Conservation (phyloP, 2,113 vertebrate genomes). For the Acrocephalus arundinaceus region DNA sequence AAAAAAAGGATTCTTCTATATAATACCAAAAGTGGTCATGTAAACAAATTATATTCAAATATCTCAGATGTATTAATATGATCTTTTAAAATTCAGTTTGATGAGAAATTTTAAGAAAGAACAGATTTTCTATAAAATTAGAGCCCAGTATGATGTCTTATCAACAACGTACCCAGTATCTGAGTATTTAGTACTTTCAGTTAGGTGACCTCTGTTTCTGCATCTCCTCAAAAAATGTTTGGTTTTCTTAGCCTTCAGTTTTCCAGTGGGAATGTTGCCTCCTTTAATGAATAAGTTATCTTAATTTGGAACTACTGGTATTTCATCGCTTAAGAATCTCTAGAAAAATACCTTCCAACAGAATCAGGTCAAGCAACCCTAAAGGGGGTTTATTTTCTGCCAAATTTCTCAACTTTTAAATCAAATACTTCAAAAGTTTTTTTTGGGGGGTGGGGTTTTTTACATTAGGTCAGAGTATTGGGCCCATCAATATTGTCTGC, state of each 20-base stretch:
- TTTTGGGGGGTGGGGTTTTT: not conserved
- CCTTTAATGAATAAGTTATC: not conserved
- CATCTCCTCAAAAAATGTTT: not conserved
- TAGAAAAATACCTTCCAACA: not conserved
- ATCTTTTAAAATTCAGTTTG: not conserved
- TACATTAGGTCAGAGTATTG: not conserved
- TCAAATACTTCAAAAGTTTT: not conserved
- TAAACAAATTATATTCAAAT: not conserved
- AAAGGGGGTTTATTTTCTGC: not conserved
- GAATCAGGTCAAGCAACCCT: not conserved
- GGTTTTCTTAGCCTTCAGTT: not conserved
- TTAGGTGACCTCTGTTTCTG: not conserved
- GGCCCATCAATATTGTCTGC: not conserved
- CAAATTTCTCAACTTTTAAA: not conserved
- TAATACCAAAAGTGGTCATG: not conserved
- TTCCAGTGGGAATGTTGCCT: not conserved
- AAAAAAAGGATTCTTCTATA: not conserved
- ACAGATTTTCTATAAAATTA: not conserved
- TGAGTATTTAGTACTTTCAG: not conserved
- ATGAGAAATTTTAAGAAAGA: not conserved
- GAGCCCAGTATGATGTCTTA: not conserved
- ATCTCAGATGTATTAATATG: not conserved
- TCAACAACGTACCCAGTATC: not conserved
- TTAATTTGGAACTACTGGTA: not conserved
- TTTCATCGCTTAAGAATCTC: not conserved